A percentile compares a stretch with the other conserved stretches of the same genome.
Evolutionary conservation across 2,113 vertebrate species (phyloP).

Genomic region (Tautogolabrus adspersus): DNA sequence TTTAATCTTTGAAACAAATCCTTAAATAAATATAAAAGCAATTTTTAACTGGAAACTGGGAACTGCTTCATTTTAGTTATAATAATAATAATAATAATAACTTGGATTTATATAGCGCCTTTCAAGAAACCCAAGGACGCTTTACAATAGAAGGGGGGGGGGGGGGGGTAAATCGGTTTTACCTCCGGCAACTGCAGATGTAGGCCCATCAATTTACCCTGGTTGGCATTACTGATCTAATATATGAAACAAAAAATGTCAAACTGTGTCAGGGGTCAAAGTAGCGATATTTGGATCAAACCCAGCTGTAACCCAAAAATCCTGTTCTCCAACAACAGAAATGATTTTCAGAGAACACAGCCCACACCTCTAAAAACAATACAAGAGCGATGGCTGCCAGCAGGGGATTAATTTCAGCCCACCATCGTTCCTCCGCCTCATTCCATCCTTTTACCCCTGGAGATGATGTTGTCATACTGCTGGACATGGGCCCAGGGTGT

Average conservation of each 20-base stretch:
- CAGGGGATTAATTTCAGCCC: constrained; percentile 66
- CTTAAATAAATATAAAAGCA: background rate
- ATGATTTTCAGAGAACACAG: constrained; percentile 71
- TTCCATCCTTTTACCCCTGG: constrained; percentile 67
- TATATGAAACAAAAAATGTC: constrained; percentile 10
- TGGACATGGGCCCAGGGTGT: constrained; percentile 73
- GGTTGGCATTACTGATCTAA: background rate
- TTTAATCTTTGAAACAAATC: too few species aligned
- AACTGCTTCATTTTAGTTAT: too few species aligned
- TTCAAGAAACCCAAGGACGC: too few species aligned
- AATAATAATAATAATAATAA: too few species aligned
- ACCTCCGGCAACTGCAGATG: too few species aligned
- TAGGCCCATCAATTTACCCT: too few species aligned
- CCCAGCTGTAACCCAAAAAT: constrained; percentile 31
- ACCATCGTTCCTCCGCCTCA: constrained; percentile 53
- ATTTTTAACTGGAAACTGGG: too few species aligned
- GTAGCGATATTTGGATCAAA: constrained; percentile 33
- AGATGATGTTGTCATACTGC: constrained; percentile 77
- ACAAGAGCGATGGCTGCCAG: constrained; percentile 55
- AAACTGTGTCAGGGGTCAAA: constrained; percentile 54
- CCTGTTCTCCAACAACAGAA: constrained; percentile 67
- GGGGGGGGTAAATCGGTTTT: too few species aligned
- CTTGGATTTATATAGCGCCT: too few species aligned
- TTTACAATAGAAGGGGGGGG: too few species aligned
- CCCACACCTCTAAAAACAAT: constrained; percentile 76